These are phyloP conservation scores for Myotis vivesi DNA, from an alignment of 2,797 vertebrate species.

Conservation along the genomic window DNA sequence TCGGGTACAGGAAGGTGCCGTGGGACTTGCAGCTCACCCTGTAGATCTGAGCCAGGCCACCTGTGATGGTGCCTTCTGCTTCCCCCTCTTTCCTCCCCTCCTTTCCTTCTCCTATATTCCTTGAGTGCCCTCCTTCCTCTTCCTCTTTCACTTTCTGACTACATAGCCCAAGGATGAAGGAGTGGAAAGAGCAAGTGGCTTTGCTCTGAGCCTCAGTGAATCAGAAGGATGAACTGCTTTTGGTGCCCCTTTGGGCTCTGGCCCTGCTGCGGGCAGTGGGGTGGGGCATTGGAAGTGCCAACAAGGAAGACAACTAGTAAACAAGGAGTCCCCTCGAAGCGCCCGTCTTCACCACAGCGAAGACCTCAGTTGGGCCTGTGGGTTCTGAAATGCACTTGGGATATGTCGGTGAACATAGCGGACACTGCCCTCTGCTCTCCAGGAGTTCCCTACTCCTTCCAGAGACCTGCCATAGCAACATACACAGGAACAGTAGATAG, in stretches of 20 bases:
- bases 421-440: background rate
- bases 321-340: too few species aligned
- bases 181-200: background rate
- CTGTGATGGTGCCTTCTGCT: background rate
- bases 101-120: background rate
- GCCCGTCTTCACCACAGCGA: background rate
- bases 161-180: background rate
- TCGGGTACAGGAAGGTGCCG: background rate
- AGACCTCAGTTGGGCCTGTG: rapidly evolving
- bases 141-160: background rate
- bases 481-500: rapidly evolving
- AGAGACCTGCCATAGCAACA: rapidly evolving
- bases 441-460: background rate
- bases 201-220: background rate
- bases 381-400: background rate
- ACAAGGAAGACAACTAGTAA: background rate
- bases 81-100: rapidly evolving
- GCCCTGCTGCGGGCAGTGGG: background rate
- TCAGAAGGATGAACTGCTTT: background rate
- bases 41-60: too few species aligned
- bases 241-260: background rate
- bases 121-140: rapidly evolving
- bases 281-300: background rate
- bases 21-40: background rate
- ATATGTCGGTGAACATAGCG: rapidly evolving